Conservation (phyloP, 2,113 vertebrate genomes). For the Apteryx mantelli region DNA sequence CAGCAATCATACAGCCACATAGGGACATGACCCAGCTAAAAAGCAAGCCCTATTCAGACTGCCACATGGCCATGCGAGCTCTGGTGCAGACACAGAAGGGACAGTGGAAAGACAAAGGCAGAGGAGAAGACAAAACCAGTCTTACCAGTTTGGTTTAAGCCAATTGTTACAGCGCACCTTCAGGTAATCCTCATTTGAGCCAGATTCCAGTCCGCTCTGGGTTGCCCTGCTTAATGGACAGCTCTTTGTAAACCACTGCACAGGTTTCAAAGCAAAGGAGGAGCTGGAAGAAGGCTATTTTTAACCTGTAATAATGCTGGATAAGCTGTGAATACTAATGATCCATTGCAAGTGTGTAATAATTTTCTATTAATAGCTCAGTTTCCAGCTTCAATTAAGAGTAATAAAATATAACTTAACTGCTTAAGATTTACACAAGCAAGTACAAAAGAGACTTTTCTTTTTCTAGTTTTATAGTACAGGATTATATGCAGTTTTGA, state of each 20-base stretch:
- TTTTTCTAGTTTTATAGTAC: neutral
- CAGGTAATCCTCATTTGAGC: neutral
- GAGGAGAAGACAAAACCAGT: neutral
- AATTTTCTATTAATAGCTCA: neutral
- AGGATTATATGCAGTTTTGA: neutral
- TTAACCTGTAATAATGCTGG: neutral
- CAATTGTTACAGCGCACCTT: neutral
- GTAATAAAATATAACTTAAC: neutral
- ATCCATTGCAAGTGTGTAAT: neutral
- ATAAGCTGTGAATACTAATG: neutral
- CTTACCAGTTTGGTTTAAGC: neutral
- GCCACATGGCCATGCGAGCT: neutral
- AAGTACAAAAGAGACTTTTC: neutral
- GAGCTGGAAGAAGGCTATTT: neutral
- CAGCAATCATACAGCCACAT: neutral
- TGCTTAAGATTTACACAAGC: neutral
- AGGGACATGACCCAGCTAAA: neutral
- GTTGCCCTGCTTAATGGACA: neutral
- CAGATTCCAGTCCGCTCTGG: neutral
- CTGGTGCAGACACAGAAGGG: neutral
- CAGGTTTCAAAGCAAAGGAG: neutral
- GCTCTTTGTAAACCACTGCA: neutral
- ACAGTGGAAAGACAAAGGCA: accelerated
- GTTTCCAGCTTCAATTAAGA: neutral
- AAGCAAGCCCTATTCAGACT: neutral